phyloP scores from a whole-genome alignment of 2,888 invertebrate species.

The Drosophila dives region DNA sequence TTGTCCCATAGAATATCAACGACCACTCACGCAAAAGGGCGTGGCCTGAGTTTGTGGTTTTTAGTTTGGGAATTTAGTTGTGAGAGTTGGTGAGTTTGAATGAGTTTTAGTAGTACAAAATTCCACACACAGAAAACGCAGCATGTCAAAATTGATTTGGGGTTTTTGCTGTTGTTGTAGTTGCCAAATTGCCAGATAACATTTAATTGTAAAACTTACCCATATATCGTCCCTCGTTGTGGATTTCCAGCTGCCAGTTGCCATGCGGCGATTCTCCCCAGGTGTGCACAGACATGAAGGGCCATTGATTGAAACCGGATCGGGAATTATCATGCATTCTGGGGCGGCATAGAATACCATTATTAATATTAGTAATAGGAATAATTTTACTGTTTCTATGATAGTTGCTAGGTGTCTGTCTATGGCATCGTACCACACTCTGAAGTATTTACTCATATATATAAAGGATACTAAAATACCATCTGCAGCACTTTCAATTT shows the following conservation, averaged over 20 bases:
- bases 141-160: conserved; percentile 67
- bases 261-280: conserved; percentile 99
- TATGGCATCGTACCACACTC: not conserved
- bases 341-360: not conserved
- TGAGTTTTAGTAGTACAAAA: conserved; percentile 22
- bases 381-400: not conserved
- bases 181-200: not conserved
- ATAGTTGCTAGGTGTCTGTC: not conserved
- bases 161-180: not conserved
- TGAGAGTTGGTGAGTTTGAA: conserved; percentile 10
- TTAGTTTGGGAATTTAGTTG: not conserved
- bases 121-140: conserved; percentile 73
- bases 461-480: not conserved
- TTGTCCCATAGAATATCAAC: conserved; percentile 96
- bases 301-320: conserved; percentile 98
- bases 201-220: conserved; percentile 86
- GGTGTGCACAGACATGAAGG: conserved; percentile 99
- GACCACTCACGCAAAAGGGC: conserved; percentile 97
- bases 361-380: not conserved
- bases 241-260: conserved; percentile 97
- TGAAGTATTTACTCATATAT: not conserved
- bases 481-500: not conserved
- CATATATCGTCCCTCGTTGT: conserved; percentile 95
- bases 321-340: conserved; percentile 92
- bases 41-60: conserved; percentile 87